Evolutionary conservation across 2,113 vertebrate species (phyloP), one percentile per base, ranked within the genome.

Genomic region (Athene cunicularia): DNA sequence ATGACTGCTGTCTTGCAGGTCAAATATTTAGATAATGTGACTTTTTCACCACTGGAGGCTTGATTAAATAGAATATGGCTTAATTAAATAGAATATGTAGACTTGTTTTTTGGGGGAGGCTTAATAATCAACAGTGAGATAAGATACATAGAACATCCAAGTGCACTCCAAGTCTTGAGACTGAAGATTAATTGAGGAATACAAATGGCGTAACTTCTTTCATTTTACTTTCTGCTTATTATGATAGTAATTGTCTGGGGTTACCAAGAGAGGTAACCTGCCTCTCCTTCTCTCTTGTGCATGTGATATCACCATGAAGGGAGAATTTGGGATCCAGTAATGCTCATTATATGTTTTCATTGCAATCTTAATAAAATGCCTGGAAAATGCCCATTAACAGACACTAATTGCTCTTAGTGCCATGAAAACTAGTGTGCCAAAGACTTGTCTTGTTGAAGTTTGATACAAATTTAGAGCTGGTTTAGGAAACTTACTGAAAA

Each of bases 241-340:
- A 37, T 21, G 11, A n/a, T 15, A 49, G 14, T 64, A 6, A 56
- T 84, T 64, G 15, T 60, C 14, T 91, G 53, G 9, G 62, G 27
- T 66, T 87, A 39, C 6, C 8, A 55, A 66, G 23, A 0, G 17
- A 64, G 11, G 16, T 37, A 55, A 6, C 33, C 7, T 83, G 16
- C 14, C n/a, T 55, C 17, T 75, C 6, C 15, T 75, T 68, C n/a
- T 84, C 11, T 73, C 17, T 56, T 33, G 22, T 70, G 30, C 7
- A 6, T 50, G 8, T 56, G 20, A 22, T 71, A 13, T 28, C 17
- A 49, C 23, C 12, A 14, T 4, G 32, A 80, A 67, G 55, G 45
- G 27, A 80, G 15, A 72, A 67, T 71, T 37, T 80, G 22, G 0
- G 0, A 11, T 77, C 14, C 0, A 0, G 11, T 4, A 55, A 6